These are phyloP conservation scores for Epinotia nisella DNA, from an alignment of 2,888 invertebrate species.

Conservation along the genomic window DNA sequence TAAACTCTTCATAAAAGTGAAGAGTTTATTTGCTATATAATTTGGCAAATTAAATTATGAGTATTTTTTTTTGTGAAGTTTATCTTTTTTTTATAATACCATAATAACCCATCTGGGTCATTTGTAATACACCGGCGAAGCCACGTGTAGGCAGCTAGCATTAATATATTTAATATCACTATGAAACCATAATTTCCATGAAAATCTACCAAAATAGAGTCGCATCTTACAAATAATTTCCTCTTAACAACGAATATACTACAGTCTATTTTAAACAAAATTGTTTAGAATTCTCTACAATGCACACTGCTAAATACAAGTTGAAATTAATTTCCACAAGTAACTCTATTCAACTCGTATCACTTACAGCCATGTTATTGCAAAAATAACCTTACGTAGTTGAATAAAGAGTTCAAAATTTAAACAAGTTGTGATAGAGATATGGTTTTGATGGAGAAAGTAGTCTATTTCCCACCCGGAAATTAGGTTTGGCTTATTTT, in stretches of 20 bases:
- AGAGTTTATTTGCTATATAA: too few relatives aligned
- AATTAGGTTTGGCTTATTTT: conserved; percentile 37
- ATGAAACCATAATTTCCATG: background rate
- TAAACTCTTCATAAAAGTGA: too few relatives aligned
- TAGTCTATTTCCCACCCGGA: conserved; percentile 27
- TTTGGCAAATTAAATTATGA: too few relatives aligned
- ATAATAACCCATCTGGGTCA: too few relatives aligned
- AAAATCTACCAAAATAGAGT: background rate
- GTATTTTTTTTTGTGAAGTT: too few relatives aligned
- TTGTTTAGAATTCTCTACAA: conserved; percentile 26
- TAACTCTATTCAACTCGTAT: background rate
- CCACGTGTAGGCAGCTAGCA: too few relatives aligned
- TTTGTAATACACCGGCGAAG: too few relatives aligned
- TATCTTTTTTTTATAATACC: too few relatives aligned
- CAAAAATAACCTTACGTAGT: background rate
- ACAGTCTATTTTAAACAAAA: background rate
- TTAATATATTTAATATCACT: background rate
- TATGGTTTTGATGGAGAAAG: background rate
- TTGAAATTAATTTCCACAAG: conserved; percentile 15
- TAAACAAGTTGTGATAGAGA: background rate
- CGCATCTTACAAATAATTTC: background rate
- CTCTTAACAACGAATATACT: background rate
- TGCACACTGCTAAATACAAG: conserved; percentile 27
- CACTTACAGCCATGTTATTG: background rate
- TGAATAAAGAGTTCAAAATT: background rate